Evolutionary conservation across 2,113 vertebrate species (phyloP).

Genomic region (Scophthalmus maximus): DNA sequence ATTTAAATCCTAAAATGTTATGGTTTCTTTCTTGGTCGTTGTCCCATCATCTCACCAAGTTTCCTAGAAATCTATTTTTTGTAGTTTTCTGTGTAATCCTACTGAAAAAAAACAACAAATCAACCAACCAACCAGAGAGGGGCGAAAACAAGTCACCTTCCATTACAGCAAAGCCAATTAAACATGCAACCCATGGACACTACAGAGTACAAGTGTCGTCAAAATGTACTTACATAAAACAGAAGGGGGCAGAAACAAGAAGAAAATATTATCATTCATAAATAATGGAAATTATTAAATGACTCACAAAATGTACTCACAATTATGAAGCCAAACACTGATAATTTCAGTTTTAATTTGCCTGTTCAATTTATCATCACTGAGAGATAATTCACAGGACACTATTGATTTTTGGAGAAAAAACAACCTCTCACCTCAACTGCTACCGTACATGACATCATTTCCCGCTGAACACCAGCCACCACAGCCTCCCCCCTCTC

Average conservation of each 20-base stretch:
- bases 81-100: too few relatives aligned
- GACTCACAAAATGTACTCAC: neutral
- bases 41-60: too few relatives aligned
- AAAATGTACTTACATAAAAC: neutral
- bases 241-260: neutral
- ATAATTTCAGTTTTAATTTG: neutral
- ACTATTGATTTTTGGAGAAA: constrained; percentile 37
- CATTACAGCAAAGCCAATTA: too few relatives aligned
- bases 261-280: neutral
- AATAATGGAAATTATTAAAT: neutral
- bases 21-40: too few relatives aligned
- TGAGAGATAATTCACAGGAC: neutral
- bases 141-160: too few relatives aligned
- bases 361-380: constrained; percentile 25
- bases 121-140: too few relatives aligned
- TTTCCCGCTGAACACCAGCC: constrained; percentile 17
- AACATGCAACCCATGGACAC: neutral
- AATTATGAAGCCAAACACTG: neutral
- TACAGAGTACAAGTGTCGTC: neutral
- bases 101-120: too few relatives aligned
- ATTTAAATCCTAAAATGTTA: too few relatives aligned
- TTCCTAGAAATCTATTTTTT: too few relatives aligned
- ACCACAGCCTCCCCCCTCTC: constrained; percentile 29
- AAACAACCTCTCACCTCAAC: constrained; percentile 4
- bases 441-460: constrained; percentile 58